phyloP scores from a whole-genome alignment of 2,113 vertebrate genomes.

The Aphyosemion australe region DNA sequence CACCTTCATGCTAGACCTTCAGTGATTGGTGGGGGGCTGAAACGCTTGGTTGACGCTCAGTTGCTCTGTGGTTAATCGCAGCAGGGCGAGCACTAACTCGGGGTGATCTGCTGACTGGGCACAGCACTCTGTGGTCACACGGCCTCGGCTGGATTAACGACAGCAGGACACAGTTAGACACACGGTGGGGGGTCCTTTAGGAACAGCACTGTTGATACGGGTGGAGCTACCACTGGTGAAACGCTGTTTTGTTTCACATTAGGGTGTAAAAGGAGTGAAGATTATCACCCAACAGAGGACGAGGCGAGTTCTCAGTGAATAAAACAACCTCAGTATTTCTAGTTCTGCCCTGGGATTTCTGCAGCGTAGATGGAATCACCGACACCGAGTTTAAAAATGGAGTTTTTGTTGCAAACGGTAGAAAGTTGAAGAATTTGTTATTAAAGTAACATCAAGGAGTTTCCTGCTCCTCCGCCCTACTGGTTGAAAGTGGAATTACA shows the following conservation, averaged over 20 bases:
- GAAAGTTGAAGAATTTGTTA: too few relatives aligned
- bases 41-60: constrained; percentile 42
- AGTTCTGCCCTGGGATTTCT: neutral
- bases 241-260: neutral
- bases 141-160: constrained; percentile 20
- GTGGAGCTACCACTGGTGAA: constrained; percentile 3
- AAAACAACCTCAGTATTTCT: neutral
- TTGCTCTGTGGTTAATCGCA: constrained; percentile 41
- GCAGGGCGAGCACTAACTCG: constrained; percentile 32
- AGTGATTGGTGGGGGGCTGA: constrained; percentile 22
- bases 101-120: constrained; percentile 41
- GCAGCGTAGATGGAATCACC: neutral
- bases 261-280: neutral
- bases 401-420: too few relatives aligned
- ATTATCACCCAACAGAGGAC: constrained; percentile 3
- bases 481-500: too few relatives aligned
- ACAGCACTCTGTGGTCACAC: constrained; percentile 35
- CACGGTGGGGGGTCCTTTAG: neutral
- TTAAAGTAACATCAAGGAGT: too few relatives aligned
- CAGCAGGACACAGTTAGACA: constrained; percentile 21
- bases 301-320: constrained; percentile 8
- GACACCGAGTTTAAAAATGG: too few relatives aligned
- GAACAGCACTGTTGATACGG: neutral
- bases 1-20: constrained; percentile 17
- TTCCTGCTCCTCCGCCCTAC: too few relatives aligned